Evolutionary conservation across 1,140 invertebrate species (phyloP).

Genomic region (Drosophila kohkoa): DNA sequence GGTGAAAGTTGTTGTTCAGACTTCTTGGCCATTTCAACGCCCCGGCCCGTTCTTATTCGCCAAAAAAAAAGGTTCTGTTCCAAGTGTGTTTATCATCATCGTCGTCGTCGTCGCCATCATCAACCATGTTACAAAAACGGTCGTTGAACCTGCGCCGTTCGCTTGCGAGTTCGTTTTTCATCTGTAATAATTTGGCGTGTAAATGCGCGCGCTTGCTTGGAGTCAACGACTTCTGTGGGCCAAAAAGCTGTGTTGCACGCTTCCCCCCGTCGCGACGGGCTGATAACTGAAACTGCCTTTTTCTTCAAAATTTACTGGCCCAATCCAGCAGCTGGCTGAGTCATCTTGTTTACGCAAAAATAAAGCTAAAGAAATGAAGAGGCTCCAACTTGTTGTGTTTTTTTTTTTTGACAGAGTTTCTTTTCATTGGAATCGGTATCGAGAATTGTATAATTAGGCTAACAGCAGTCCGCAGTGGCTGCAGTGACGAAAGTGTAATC

Average conservation of each 20-base stretch:
- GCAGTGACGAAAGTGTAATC: constrained; percentile 74
- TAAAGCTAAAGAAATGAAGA: not conserved
- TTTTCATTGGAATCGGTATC: constrained; percentile 76
- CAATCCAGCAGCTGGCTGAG: constrained; percentile 25
- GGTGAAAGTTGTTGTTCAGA: constrained; percentile 80
- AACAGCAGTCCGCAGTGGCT: constrained; percentile 48
- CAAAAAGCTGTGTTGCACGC: not conserved
- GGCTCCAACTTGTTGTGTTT: constrained; percentile 30
- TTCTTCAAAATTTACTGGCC: constrained; percentile 5
- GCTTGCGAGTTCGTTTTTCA: constrained; percentile 67
- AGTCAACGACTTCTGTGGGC: constrained; percentile 75
- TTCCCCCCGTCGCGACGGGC: not conserved
- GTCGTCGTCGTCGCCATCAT: not conserved
- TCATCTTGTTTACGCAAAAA: constrained; percentile 55
- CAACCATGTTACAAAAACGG: constrained; percentile 75
- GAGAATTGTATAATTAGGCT: constrained; percentile 77
- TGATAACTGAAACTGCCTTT: constrained; percentile 25
- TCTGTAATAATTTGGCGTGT: constrained; percentile 82
- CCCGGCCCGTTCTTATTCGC: constrained; percentile 77
- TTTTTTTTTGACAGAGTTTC: constrained; percentile 64
- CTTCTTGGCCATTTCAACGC: constrained; percentile 68
- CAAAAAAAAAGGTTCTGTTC: constrained; percentile 48
- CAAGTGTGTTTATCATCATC: constrained; percentile 4
- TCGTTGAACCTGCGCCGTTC: constrained; percentile 61
- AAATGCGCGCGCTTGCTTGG: constrained; percentile 48